Base-by-base conservation (phyloP, 2,888 invertebrate species). In the Odontothrips loti region DNA sequence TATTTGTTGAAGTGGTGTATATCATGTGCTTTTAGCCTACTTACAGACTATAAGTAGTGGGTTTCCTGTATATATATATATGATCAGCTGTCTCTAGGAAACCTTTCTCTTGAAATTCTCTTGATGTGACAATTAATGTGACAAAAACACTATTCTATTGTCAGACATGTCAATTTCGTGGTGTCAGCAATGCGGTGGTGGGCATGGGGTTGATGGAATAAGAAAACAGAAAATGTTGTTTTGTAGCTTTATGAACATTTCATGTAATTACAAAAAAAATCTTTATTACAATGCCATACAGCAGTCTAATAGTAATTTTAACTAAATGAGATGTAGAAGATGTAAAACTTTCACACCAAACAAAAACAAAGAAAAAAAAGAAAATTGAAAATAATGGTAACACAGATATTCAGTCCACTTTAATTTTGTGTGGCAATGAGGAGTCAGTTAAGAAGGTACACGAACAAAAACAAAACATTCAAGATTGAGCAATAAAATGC, bases 241-340 rank as follows among this genome's bases (percentile, higher is more conserved):
- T 75, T 23, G 23, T 75, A 75, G 68, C 68, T 75, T 75, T 75
- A 75, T 75, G 68, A 75, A 75, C 68, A 75, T 75, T 75, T 75
- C 27, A 75, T 27, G 68, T 75, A 75, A 75, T 75, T 75, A 75
- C 68, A 75, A 27, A 75, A 68, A 68, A 68, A 68, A 68, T 23
- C 27, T 68, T 75, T 75, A 75, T 75, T 75, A 75, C 68, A 75
- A 75, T 75, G 68, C 68, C 68, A 75, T 75, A 75, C 68, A 75
- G 68, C 68, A 75, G 68, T 75, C 68, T 75, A 75, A 75, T 75
- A 75, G 68, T 75, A 75, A 75, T 75, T 75, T 68, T 75, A 75
- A 75, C 68, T 75, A 75, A 75, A 75, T 75, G 68, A 75, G 68
- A 75, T 75, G 68, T 75, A 75, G 68, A 75, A 75, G 68, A 75